Percentiles rank a stretch among this genome's conserved stretches.
These are phyloP conservation scores for Mesocentrotus franciscanus DNA, from an alignment of 53 echinoderm and acorn worm genomes.

Conservation along the genomic window DNA sequence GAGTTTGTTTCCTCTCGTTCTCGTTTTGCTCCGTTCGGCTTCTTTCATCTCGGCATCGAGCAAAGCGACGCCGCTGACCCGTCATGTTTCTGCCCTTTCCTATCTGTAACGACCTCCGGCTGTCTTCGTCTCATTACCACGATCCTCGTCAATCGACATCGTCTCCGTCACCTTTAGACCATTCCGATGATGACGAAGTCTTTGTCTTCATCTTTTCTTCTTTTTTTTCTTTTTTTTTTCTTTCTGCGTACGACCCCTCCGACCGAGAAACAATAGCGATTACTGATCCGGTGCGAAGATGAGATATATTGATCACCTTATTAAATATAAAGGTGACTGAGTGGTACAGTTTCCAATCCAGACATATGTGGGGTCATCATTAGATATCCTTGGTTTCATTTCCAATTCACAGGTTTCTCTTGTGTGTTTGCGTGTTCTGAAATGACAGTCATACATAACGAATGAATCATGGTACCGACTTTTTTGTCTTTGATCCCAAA, in stretches of 20 bases:
- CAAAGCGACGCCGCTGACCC: conserved; percentile 43
- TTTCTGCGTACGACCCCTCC: not conserved
- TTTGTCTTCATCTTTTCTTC: not conserved
- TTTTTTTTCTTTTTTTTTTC: not conserved
- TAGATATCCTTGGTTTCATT: not conserved
- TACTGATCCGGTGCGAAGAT: not conserved
- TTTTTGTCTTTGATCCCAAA: not conserved
- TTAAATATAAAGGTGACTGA: not conserved
- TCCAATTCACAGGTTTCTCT: not conserved
- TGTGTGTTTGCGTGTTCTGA: not conserved
- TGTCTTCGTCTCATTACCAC: not conserved
- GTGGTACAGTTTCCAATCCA: not conserved
- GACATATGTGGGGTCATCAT: not conserved
- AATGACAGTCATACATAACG: not conserved
- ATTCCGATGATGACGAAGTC: conserved; percentile 15
- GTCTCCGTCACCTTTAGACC: conserved; percentile 4
- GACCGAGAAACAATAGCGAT: not conserved
- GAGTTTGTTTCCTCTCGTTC: conserved; percentile 46
- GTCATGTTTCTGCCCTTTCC: conserved; percentile 18
- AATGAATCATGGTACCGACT: not conserved
- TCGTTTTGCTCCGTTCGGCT: conserved; percentile 20
- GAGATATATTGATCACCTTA: conserved; percentile 31
- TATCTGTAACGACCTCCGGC: conserved; percentile 33
- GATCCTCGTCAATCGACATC: not conserved
- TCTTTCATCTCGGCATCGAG: conserved; percentile 46